Percentiles rank a stretch among this genome's conserved stretches.
Conservation (phyloP, 1,140 invertebrate species). For the Pseudomyrmex flavicornis region DNA sequence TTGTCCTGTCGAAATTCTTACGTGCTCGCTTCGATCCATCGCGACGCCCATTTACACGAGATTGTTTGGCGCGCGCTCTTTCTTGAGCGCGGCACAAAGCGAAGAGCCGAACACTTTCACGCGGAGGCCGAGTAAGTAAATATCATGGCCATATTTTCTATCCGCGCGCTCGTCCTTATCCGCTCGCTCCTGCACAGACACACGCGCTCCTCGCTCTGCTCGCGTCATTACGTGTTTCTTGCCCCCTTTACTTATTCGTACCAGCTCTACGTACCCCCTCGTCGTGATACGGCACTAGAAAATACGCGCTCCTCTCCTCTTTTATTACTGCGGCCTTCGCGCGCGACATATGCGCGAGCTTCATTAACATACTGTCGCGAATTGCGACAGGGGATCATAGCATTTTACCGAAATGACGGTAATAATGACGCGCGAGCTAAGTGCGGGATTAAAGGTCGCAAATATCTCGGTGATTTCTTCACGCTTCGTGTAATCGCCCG, state of each 20-base stretch:
- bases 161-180: conserved; percentile 74
- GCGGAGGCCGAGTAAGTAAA: conserved; percentile 80
- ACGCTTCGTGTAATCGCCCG: no score
- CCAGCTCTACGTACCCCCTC: conserved; percentile 31
- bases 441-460: neutral
- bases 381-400: conserved; percentile 57
- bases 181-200: conserved; percentile 56
- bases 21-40: conserved; percentile 16
- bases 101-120: conserved; percentile 80
- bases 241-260: conserved; percentile 54
- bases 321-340: conserved; percentile 26
- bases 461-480: neutral
- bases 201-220: conserved; percentile 27
- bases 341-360: conserved; percentile 36
- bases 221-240: conserved; percentile 56
- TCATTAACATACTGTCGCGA: conserved; percentile 55
- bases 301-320: conserved; percentile 21
- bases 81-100: conserved; percentile 74
- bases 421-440: conserved; percentile 23
- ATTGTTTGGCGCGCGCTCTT: conserved; percentile 72
- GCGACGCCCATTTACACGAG: conserved; percentile 75
- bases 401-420: conserved; percentile 65
- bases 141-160: conserved; percentile 82
- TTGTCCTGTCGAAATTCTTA: neutral
- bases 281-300: neutral